A percentile compares a stretch with the other conserved stretches of the same genome.
Evolutionary conservation across 1,140 invertebrate species (phyloP).

Genomic region (Drosophila watanabei): DNA sequence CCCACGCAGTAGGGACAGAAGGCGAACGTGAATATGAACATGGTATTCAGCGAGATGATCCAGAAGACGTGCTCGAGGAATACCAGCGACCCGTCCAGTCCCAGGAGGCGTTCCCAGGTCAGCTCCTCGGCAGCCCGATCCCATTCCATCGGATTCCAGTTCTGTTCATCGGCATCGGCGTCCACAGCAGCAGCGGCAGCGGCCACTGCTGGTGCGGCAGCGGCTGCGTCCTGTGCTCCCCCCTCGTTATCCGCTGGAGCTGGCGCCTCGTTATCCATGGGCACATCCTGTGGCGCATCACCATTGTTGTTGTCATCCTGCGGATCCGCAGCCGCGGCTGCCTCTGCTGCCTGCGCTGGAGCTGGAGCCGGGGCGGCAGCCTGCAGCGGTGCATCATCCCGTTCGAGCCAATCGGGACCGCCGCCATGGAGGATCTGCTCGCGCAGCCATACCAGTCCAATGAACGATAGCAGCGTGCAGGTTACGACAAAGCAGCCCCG

Average conservation of each 20-base stretch:
- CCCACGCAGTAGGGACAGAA: conserved; percentile 99
- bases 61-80: conserved; percentile 99
- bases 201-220: conserved; percentile 12
- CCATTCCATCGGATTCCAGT: conserved; percentile 99
- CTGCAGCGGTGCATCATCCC: conserved; percentile 86
- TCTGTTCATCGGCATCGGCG: conserved; percentile 91
- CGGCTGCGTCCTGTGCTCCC: conserved; percentile 35
- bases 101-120: conserved; percentile 98
- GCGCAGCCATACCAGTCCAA: conserved; percentile 97
- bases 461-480: conserved; percentile 98
- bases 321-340: conserved; percentile 69
- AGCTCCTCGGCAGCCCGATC: conserved; percentile 98
- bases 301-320: conserved; percentile 77
- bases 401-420: conserved; percentile 97
- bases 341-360: conserved; percentile 77
- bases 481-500: conserved; percentile 98
- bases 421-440: conserved; percentile 99
- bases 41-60: conserved; percentile 98
- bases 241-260: conserved; percentile 65
- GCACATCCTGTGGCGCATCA: conserved; percentile 56
- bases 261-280: conserved; percentile 70
- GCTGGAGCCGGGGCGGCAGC: conserved; percentile 81
- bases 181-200: conserved; percentile 58
- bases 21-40: conserved; percentile 98
- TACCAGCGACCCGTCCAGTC: conserved; percentile 97